phyloP scores from a whole-genome alignment of 2,888 invertebrate species.

The Cheilosia scutellata region DNA sequence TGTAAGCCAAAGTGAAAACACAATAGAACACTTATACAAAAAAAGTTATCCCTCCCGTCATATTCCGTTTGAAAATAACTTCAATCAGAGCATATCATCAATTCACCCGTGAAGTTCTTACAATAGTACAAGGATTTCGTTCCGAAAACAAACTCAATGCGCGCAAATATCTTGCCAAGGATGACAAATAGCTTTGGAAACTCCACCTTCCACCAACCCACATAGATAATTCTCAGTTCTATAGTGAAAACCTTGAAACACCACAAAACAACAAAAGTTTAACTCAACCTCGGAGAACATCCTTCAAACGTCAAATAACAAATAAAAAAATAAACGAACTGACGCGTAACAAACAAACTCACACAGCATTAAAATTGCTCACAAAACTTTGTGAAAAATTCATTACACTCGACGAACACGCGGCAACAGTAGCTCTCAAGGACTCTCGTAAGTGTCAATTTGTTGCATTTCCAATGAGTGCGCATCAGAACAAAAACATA shows the following conservation, averaged over 20 bases:
- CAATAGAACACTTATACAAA: neutral
- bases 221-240: neutral
- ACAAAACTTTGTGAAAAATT: constrained; percentile 66
- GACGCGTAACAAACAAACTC: constrained; percentile 43
- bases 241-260: constrained; percentile 3
- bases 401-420: constrained; percentile 52
- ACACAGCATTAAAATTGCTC: constrained; percentile 39
- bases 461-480: constrained; percentile 46
- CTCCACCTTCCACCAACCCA: neutral
- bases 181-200: neutral
- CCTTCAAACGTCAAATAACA: constrained; percentile 64
- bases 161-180: constrained; percentile 1
- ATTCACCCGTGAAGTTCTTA: constrained; percentile 17
- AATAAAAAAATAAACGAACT: constrained; percentile 45
- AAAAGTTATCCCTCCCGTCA: neutral
- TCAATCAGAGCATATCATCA: constrained; percentile 25
- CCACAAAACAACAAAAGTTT: neutral
- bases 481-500: neutral
- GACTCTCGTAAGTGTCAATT: constrained; percentile 64
- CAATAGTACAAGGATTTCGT: constrained; percentile 10
- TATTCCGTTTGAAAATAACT: constrained; percentile 7
- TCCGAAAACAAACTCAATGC: neutral
- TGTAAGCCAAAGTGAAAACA: neutral
- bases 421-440: constrained; percentile 43
- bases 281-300: constrained; percentile 31